Conservation (phyloP, 2,888 invertebrate species). For the Lycaena phlaeas region DNA sequence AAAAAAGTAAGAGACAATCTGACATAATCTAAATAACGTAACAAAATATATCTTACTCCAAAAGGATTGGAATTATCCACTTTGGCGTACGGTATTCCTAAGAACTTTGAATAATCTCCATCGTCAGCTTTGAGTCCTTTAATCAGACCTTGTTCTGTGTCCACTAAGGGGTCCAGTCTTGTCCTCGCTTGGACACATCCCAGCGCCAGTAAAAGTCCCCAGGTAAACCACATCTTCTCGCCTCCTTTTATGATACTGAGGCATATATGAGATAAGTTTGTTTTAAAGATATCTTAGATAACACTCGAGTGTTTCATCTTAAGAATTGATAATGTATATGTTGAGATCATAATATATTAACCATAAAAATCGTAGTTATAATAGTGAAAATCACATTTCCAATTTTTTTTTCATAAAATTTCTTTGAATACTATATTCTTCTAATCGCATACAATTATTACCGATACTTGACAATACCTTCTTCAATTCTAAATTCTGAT, state of each 20-base stretch:
- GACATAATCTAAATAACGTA: no score
- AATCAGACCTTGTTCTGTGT: slow-evolving; percentile 24
- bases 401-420: no score
- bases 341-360: no score
- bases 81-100: slow-evolving; percentile 33
- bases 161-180: slow-evolving; percentile 18
- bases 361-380: no score
- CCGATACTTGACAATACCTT: no score
- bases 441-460: no score
- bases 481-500: no score
- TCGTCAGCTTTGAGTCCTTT: slow-evolving; percentile 25
- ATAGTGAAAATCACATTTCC: no score
- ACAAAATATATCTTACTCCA: slow-evolving; percentile 25
- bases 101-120: slow-evolving; percentile 30
- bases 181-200: slow-evolving; percentile 2
- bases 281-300: not conserved
- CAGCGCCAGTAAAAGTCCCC: not conserved
- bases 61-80: slow-evolving; percentile 29
- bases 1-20: no score
- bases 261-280: no score
- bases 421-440: no score
- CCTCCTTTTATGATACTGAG: not conserved
- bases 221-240: not conserved
- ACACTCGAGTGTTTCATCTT: not conserved
- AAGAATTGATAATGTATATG: not conserved